A percentile compares a stretch with the other conserved stretches of the same genome.
Conservation (phyloP, 1,140 invertebrate species). For the Chironomus tepperi region DNA sequence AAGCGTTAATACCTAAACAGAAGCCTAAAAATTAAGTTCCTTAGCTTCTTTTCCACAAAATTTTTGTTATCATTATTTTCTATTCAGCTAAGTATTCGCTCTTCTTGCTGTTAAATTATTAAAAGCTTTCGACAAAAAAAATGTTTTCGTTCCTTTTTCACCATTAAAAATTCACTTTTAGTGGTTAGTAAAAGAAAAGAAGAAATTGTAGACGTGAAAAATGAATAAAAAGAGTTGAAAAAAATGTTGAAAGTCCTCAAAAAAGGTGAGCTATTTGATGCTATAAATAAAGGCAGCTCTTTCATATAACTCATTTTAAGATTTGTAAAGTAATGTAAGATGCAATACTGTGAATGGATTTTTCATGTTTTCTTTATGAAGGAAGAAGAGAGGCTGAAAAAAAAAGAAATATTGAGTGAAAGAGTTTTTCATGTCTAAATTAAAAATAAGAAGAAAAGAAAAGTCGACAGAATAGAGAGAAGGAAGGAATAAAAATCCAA, state of each 20-base stretch:
- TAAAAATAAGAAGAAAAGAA: not conserved
- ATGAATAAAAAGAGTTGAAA: no score
- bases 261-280: not conserved
- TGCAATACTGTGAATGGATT: not conserved
- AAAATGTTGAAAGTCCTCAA: not conserved
- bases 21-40: no score
- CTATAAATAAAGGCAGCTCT: no score
- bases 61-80: no score
- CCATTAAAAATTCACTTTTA: not conserved
- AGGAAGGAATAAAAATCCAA: not conserved
- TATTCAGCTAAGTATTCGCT: no score
- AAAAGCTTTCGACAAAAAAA: no score
- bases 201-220: no score
- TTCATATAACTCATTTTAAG: not conserved
- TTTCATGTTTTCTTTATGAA: not conserved
- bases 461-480: not conserved
- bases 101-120: no score
- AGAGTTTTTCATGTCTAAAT: slow-evolving; percentile 14
- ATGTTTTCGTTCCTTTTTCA: not conserved
- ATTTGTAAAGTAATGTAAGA: not conserved
- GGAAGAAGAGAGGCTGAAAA: no score
- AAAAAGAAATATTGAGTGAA: slow-evolving; percentile 4
- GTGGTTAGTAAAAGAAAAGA: no score
- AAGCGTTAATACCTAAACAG: not conserved
- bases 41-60: no score